Percentiles rank a stretch among this genome's conserved stretches.
phyloP scores from a whole-genome alignment of 2,113 vertebrate genomes.

The Dipodomys merriami region DNA sequence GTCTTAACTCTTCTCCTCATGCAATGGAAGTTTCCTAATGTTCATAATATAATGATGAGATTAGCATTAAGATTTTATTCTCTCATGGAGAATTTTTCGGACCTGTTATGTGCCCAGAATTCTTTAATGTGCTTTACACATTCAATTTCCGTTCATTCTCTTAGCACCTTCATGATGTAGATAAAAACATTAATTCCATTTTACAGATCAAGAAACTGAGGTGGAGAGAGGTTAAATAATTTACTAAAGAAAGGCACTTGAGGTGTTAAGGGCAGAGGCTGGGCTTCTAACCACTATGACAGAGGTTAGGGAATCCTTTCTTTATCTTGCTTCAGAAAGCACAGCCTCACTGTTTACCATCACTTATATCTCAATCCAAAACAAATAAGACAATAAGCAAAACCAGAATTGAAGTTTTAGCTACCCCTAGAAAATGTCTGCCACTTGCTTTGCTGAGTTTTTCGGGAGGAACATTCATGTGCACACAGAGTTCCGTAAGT shows the following conservation, averaged over 20 bases:
- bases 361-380: neutral
- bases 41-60: constrained; percentile 19
- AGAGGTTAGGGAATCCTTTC: neutral
- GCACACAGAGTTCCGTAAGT: neutral
- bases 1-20: constrained; percentile 2
- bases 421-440: neutral
- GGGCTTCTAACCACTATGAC: neutral
- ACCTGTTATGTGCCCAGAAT: neutral
- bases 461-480: neutral
- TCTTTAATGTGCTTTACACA: neutral
- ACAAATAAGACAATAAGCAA: neutral
- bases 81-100: neutral
- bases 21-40: neutral
- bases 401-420: constrained; percentile 24
- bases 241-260: neutral
- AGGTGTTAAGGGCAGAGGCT: neutral
- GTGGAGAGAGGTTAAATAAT: neutral
- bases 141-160: constrained; percentile 20
- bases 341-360: neutral
- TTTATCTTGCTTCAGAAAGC: neutral
- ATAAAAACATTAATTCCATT: neutral
- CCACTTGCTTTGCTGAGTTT: constrained; percentile 22
- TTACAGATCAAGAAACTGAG: neutral
- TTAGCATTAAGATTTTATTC: neutral
- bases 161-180: neutral